These are phyloP conservation scores for Ctenosaura bakeri DNA, from an alignment of 2,797 vertebrate species.

Conservation along the genomic window DNA sequence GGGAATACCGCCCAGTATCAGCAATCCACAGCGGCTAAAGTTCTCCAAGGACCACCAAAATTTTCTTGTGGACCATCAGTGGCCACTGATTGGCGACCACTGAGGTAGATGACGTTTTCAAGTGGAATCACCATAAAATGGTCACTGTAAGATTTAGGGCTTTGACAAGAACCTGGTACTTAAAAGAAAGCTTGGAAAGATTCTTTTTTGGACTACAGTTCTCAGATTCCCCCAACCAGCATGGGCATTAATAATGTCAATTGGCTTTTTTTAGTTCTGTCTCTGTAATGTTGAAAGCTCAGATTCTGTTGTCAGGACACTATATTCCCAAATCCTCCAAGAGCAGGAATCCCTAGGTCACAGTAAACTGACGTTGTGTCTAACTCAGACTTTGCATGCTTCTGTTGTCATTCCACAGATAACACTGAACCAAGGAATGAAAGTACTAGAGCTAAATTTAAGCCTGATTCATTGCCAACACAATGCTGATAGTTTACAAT, in stretches of 20 bases:
- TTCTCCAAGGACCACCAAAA: too few species aligned
- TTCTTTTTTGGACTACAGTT: too few species aligned
- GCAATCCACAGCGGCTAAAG: too few species aligned
- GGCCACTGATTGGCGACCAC: too few species aligned
- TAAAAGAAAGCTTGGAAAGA: neutral
- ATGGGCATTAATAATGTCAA: neutral
- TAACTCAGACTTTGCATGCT: neutral
- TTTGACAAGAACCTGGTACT: neutral
- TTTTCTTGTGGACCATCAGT: too few species aligned
- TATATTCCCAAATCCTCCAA: neutral
- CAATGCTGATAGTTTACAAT: neutral
- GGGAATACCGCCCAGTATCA: too few species aligned
- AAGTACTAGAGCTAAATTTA: fast-evolving
- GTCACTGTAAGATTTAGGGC: neutral
- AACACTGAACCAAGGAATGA: neutral
- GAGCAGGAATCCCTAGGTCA: neutral
- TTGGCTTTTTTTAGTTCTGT: constrained; percentile 22
- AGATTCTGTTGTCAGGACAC: constrained; percentile 7
- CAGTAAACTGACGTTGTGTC: neutral
- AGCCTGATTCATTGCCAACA: fast-evolving
- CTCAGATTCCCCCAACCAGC: too few species aligned
- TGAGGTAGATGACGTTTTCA: neutral
- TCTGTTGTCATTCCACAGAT: neutral
- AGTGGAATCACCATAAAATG: neutral
- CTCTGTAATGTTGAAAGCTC: neutral